Evolutionary conservation across 92 coral and sea anemone species (phyloP), one percentile per base, ranked within the genome.

Genomic region (Hydrozoanthus gracilis): DNA sequence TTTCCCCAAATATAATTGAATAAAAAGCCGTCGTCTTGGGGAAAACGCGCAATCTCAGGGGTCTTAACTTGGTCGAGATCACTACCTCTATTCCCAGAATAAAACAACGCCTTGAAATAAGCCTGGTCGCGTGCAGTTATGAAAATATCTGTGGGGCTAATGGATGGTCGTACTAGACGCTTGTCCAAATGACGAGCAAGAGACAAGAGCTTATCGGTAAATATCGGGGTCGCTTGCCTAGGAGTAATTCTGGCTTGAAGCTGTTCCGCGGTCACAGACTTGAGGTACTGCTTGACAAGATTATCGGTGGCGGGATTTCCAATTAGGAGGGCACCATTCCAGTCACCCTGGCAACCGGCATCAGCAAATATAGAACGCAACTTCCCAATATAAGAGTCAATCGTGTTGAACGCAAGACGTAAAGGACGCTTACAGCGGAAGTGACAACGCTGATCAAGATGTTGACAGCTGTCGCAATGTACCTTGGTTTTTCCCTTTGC

Each of bases 1-100:
- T 92, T 89, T 1, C 95, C 95, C 89, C 91, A 90, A 10, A 84
- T 60, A n/a, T 90, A 88, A 61, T 92, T 87, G 69, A 92, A 85
- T 2, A 90, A 76, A 6, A 92, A 65, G 7, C 93, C 93, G 27
- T 64, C 45, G 46, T 90, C 89, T 10, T 78, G 60, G 9, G 91
- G 93, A 20, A 90, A 92, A 8, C 88, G 89, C 5, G 84, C 79
- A 16, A 89, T 89, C 13, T 83, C 91, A 6, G 80, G 12, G 7
- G 87, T 84, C 65, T 83, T 87, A 3, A 83, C 73, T 9, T 67
- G 91, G 8, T 87, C 88, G 6, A 87, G 73, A 65, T 90, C 89
- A 4, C 94, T 80, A 1, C 76, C 92, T 8, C 95, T 72, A 82
- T 92, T 92, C 5, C 95, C 91, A 18, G 86, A 61, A 55, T 13